Evolutionary conservation across 2,113 vertebrate genomes (phyloP).

Genomic region (Crotalus tigris): DNA sequence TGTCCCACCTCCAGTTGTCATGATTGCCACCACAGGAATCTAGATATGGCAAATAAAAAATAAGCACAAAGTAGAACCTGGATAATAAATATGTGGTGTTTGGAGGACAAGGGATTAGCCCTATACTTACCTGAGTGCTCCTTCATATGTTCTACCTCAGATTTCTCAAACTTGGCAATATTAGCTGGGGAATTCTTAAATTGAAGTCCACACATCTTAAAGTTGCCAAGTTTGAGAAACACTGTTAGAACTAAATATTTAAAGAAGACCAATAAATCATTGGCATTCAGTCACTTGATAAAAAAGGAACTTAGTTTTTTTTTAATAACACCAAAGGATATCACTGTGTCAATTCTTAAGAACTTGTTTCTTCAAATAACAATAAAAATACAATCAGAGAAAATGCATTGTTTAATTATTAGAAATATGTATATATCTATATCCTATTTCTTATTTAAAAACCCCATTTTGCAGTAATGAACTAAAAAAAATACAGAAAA

Average conservation of each 20-base stretch:
- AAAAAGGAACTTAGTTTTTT: too few relatives aligned
- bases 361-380: background rate
- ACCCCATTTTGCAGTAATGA: background rate
- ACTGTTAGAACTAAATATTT: background rate
- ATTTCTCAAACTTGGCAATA: background rate
- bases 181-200: background rate
- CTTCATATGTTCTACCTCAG: background rate
- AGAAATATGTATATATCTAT: background rate
- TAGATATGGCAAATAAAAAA: constrained; percentile 41
- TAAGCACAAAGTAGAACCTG: background rate
- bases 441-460: background rate
- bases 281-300: background rate
- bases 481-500: background rate
- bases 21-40: constrained; percentile 80
- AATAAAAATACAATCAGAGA: background rate
- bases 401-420: background rate
- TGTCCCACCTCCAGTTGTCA: constrained; percentile 81
- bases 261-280: background rate
- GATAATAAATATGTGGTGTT: background rate
- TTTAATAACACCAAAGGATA: background rate
- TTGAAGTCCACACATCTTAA: background rate
- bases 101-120: background rate
- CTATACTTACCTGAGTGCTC: background rate
- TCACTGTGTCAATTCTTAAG: background rate
- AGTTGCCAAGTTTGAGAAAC: background rate